phyloP scores from a whole-genome alignment of 2,797 vertebrate genomes.

The Arctocebus calabarensis region DNA sequence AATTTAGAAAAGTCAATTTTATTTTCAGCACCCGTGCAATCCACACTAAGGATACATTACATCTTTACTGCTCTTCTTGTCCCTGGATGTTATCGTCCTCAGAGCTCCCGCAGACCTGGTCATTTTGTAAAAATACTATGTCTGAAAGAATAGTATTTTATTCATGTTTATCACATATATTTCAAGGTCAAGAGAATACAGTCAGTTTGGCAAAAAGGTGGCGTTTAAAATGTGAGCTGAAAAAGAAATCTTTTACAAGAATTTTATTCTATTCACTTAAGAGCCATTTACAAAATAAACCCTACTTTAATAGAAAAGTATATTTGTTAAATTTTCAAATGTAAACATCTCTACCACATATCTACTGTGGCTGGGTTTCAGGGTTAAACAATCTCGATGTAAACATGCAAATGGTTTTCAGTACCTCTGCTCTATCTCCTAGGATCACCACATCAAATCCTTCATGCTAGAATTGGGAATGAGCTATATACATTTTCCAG shows the following conservation, averaged over 20 bases:
- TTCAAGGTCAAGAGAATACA: slow-evolving; percentile 14
- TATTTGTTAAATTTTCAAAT: not conserved
- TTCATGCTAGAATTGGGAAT: not conserved
- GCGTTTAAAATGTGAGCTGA: slow-evolving; percentile 33
- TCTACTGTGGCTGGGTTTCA: not conserved
- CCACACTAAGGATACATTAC: not conserved
- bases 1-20: not conserved
- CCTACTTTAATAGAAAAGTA: not conserved
- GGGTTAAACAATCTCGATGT: not conserved
- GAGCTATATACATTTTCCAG: not conserved
- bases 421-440: not conserved
- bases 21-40: accelerated
- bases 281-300: slow-evolving; percentile 8
- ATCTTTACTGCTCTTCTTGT: not conserved
- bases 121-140: not conserved
- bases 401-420: not conserved
- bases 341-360: not conserved
- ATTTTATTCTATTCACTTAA: not conserved
- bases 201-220: not conserved
- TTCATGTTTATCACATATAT: not conserved
- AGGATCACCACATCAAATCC: not conserved
- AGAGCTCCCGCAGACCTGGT: not conserved
- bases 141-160: not conserved
- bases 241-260: not conserved
- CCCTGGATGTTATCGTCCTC: not conserved